A percentile compares a stretch with the other conserved stretches of the same genome.
These are phyloP conservation scores for Pyrocephalus nanus DNA, from an alignment of 2,797 vertebrate genomes.

Conservation along the genomic window DNA sequence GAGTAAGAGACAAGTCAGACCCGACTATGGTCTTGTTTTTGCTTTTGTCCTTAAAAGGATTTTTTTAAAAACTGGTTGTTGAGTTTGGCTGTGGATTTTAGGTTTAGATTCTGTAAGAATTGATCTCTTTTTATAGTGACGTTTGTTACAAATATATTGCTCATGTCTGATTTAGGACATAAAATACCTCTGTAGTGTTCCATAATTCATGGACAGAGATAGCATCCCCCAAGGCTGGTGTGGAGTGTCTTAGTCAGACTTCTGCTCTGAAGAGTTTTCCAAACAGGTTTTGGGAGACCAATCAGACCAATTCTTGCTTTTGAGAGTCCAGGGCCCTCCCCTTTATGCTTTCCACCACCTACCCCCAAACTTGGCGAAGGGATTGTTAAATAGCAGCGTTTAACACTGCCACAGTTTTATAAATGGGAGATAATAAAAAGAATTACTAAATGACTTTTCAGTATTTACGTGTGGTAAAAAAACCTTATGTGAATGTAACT, in stretches of 20 bases:
- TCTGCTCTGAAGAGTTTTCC: not conserved
- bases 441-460: not conserved
- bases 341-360: not conserved
- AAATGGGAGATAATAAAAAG: not conserved
- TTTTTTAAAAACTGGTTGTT: not conserved
- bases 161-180: not conserved
- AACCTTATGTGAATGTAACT: not conserved
- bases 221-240: not conserved
- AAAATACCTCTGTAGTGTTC: not conserved
- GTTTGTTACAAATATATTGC: not conserved
- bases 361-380: not conserved
- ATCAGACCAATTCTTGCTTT: not conserved
- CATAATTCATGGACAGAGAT: not conserved
- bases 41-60: not conserved
- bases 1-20: not conserved
- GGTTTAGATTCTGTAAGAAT: not conserved
- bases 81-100: not conserved
- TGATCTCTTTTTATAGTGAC: not conserved
- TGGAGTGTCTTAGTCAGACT: not conserved
- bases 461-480: not conserved
- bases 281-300: not conserved
- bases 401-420: not conserved
- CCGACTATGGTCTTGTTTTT: not conserved
- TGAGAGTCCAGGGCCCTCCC: not conserved
- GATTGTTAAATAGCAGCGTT: not conserved